Percentiles rank a stretch among this genome's conserved stretches.
phyloP scores from a whole-genome alignment of 2,113 vertebrate species.

The Phalacrocorax carbo region DNA sequence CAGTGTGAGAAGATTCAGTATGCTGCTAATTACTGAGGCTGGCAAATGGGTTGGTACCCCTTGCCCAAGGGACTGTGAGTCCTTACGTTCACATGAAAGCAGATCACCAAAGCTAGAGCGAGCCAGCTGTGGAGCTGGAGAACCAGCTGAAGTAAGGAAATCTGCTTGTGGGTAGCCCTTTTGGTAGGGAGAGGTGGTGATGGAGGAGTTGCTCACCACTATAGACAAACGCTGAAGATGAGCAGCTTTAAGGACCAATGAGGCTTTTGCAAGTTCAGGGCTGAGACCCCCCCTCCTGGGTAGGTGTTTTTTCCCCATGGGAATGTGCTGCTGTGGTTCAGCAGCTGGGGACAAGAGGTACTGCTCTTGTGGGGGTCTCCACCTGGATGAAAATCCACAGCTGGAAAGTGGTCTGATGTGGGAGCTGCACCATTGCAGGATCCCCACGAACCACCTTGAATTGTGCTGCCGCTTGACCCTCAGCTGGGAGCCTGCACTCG shows the following conservation, averaged over 20 bases:
- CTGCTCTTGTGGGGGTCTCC: not conserved
- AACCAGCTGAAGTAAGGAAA: not conserved
- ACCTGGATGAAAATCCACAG: not conserved
- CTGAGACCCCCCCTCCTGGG: not conserved
- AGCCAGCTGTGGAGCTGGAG: not conserved
- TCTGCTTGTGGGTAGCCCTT: not conserved
- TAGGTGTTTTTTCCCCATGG: not conserved
- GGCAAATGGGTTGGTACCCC: not conserved
- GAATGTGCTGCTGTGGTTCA: not conserved
- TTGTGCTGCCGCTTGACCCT: no score
- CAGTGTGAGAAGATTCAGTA: fast-evolving
- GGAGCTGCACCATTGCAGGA: not conserved
- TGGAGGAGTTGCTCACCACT: not conserved
- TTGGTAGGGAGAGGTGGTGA: not conserved
- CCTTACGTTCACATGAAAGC: not conserved
- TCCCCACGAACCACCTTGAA: not conserved
- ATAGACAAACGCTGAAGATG: not conserved
- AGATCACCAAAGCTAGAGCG: not conserved
- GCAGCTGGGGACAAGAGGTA: not conserved
- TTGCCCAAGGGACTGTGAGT: no score
- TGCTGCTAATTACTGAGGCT: not conserved
- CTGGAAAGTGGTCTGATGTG: not conserved
- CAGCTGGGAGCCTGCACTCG: no score
- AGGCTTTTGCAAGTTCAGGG: not conserved
- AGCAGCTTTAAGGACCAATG: not conserved